Conservation (phyloP, 2,113 vertebrate genomes). For the Heterotilapia buettikoferi region DNA sequence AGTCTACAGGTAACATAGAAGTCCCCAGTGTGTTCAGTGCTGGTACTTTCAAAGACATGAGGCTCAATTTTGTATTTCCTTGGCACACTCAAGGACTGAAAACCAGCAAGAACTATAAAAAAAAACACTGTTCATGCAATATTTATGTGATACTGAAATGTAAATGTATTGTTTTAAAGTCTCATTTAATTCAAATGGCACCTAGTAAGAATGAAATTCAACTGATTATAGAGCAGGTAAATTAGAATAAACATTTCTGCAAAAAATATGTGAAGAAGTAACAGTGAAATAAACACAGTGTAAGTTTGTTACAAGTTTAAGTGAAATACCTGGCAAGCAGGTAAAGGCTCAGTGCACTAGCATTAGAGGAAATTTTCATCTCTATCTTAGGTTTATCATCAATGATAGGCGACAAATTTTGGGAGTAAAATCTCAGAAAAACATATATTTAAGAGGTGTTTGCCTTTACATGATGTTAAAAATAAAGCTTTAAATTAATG, state of each 20-base stretch:
- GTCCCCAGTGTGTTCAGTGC: background rate
- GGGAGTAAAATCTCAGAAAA: background rate
- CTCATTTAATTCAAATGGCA: background rate
- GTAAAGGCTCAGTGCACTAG: background rate
- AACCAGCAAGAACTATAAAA: background rate
- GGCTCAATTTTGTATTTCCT: background rate
- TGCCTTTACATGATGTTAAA: accelerated
- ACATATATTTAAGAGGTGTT: background rate
- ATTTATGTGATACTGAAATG: background rate
- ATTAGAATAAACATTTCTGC: background rate
- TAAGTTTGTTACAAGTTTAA: background rate
- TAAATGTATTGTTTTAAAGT: background rate
- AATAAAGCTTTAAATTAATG: background rate
- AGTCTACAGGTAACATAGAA: background rate
- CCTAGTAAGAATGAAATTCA: accelerated
- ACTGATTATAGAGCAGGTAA: background rate
- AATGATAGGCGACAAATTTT: background rate
- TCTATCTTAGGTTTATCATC: background rate
- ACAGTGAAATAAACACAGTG: background rate
- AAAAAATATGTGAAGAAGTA: background rate
- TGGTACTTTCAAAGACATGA: background rate
- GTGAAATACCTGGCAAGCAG: background rate
- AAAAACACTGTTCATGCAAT: background rate
- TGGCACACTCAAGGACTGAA: background rate
- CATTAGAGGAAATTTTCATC: background rate